Conservation (phyloP, 2,113 vertebrate species). For the Sinocyclocheilus anshuiensis region DNA sequence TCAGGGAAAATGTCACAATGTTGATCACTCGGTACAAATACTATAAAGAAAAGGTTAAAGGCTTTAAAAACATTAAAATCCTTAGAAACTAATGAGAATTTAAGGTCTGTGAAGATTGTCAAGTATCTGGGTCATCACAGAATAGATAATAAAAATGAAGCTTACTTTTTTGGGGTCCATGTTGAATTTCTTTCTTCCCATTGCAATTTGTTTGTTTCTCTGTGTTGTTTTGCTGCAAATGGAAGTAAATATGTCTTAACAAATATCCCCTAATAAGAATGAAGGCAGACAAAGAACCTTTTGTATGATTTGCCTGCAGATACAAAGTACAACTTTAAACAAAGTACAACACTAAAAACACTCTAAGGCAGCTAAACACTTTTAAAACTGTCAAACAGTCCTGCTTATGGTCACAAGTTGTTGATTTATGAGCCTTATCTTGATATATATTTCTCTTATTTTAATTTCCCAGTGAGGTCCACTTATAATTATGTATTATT, state of each 20-base stretch:
- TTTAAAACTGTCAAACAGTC: not conserved
- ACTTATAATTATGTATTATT: too few species aligned
- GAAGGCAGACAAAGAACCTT: not conserved
- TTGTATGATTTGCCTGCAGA: not conserved
- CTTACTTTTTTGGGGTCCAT: conserved; percentile 95
- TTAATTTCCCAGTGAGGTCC: too few species aligned
- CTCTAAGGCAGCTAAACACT: not conserved
- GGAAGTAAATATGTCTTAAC: conserved; percentile 24
- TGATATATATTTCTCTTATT: too few species aligned
- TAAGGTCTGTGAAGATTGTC: not conserved
- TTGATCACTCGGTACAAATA: not conserved
- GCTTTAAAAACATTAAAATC: not conserved
- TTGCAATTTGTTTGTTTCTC: conserved; percentile 96
- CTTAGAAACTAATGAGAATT: not conserved
- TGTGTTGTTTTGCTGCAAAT: conserved; percentile 90
- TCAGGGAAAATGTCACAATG: not conserved
- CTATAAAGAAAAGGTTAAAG: not conserved
- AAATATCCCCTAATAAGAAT: not conserved
- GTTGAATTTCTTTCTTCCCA: conserved; percentile 84
- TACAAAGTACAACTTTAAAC: not conserved
- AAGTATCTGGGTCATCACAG: not conserved
- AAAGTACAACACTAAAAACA: not conserved
- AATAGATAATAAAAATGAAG: conserved; percentile 5
- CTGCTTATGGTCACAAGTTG: not conserved
- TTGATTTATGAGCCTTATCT: too few species aligned